Conservation (phyloP, 2,113 vertebrate species). For the Fregata magnificens region DNA sequence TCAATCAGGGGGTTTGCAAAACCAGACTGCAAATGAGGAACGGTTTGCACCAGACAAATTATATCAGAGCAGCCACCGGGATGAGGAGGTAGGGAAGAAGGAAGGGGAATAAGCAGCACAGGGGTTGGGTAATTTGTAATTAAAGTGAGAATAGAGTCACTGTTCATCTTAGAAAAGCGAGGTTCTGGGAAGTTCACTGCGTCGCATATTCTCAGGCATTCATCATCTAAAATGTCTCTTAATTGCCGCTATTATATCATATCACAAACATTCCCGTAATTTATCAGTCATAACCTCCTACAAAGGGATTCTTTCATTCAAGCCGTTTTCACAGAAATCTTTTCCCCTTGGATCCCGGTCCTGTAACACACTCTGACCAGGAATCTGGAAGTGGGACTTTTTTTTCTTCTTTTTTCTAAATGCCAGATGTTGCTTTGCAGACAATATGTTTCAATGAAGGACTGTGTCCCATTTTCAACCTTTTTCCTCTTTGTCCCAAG, state of each 20-base stretch:
- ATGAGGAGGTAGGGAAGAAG: background rate
- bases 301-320: constrained; percentile 54
- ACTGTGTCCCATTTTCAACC: constrained; percentile 1
- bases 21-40: background rate
- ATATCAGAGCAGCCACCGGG: background rate
- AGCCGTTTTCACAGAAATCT: background rate
- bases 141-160: constrained; percentile 20
- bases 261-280: constrained; percentile 45
- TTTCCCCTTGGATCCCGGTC: background rate
- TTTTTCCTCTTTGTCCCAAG: background rate
- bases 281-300: constrained; percentile 37
- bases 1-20: background rate
- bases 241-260: constrained; percentile 50
- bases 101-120: background rate
- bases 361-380: background rate
- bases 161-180: constrained; percentile 28
- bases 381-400: background rate
- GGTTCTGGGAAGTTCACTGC: constrained; percentile 17
- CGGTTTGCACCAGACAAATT: background rate
- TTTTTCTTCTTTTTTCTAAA: background rate
- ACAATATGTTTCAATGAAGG: background rate
- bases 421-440: background rate
- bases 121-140: background rate
- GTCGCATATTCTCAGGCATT: background rate
- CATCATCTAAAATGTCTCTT: constrained; percentile 37